Conservation (phyloP, 2,888 invertebrate species). For the Bellardia pandia region DNA sequence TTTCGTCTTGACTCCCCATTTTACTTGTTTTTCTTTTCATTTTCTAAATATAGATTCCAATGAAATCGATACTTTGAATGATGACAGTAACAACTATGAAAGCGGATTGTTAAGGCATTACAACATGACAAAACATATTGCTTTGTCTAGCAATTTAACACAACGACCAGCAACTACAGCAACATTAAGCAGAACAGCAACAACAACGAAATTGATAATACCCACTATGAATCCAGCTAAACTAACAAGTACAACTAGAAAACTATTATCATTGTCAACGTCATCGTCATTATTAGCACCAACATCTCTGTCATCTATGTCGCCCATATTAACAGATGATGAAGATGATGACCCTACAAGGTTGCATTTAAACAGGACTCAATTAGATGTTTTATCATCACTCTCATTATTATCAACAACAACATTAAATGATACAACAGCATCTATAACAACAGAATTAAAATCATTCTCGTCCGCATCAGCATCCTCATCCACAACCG, state of each 20-base stretch:
- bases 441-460: slow-evolving; percentile 59
- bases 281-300: slow-evolving; percentile 32
- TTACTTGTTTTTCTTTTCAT: slow-evolving; percentile 24
- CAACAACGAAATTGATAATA: slow-evolving; percentile 59
- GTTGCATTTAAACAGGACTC: slow-evolving; percentile 57
- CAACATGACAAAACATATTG: slow-evolving; percentile 74
- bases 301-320: slow-evolving; percentile 36
- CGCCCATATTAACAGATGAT: slow-evolving; percentile 68
- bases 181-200: slow-evolving; percentile 42
- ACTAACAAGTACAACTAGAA: slow-evolving; percentile 59
- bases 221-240: slow-evolving; percentile 40
- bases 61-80: slow-evolving; percentile 78
- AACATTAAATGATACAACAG: slow-evolving; percentile 74
- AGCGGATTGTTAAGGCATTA: slow-evolving; percentile 69
- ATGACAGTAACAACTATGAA: slow-evolving; percentile 56
- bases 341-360: slow-evolving; percentile 54
- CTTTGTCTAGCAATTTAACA: slow-evolving; percentile 66
- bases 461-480: slow-evolving; percentile 42
- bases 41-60: slow-evolving; percentile 76
- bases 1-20: slow-evolving; percentile 12
- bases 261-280: slow-evolving; percentile 61
- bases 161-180: slow-evolving; percentile 44
- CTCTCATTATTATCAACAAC: slow-evolving; percentile 77
- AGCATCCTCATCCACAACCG: slow-evolving; percentile 31
- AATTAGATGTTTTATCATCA: slow-evolving; percentile 78